Base-by-base conservation (phyloP, 2,797 vertebrate species). In the Intellagama lesueurii region DNA sequence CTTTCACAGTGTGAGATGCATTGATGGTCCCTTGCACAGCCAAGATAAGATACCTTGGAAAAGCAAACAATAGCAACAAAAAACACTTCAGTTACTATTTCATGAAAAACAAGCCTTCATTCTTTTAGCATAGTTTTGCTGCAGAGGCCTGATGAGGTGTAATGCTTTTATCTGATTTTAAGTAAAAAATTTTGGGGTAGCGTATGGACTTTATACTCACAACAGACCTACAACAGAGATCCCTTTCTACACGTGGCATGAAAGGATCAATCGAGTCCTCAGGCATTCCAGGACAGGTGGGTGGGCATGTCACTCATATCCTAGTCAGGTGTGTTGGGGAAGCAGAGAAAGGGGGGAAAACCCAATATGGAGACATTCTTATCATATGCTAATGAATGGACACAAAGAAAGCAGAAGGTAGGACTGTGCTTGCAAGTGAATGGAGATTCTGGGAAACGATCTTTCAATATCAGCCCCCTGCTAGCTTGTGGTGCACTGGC, bases 31-130 rank as follows among this genome's bases (percentile, higher is more conserved):
- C 99, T 96, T 87, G 97, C 28, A 99, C 92, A 94, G 97, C 96
- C 85, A 97, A 97, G 92, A 98, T 93, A 81, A 97, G 95, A 95
- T 97, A 99, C 97, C 99, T 99, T 96, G 92, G 77, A 91, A 91
- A 92, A 9, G 52, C 88, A 91, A 77, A 87, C 40, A 84, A 90
- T 8, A 32, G 60, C 16, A 52, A n/a, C 4, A 47, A 70, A 8
- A 77, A 19, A 77, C 35, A 30, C 24, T 86, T 86, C 7, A n/a
- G 1, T 4, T 24, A 75, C 47, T 11, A 5, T 35, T 3, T 22
- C 44, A 40, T 7, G 22, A 40, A 88, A 40, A 90, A 89, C 56
- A 1, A 47, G 26, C 6, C 2, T 78, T 11, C 28, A 86, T 6
- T 83, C 35, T 85, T 89, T 88, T 69, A n/a, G 32, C 92, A 83